A percentile compares a stretch with the other conserved stretches of the same genome.
These are phyloP conservation scores for Tiliqua scincoides DNA, from an alignment of 2,113 vertebrate genomes.

Conservation along the genomic window DNA sequence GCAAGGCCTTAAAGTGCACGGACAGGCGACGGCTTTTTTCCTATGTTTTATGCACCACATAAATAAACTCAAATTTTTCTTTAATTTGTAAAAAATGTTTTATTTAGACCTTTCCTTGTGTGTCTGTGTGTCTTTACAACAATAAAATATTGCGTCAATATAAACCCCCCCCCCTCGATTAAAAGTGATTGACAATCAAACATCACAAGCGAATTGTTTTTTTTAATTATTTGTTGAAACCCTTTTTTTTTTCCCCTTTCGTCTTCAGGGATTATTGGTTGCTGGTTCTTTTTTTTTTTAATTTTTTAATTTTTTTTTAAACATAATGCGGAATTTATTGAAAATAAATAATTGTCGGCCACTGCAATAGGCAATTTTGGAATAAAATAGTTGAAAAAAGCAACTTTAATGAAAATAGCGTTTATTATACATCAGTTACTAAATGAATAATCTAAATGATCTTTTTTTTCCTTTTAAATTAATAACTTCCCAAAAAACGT, in stretches of 20 bases:
- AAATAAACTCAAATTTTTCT: conserved; percentile 49
- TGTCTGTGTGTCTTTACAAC: conserved; percentile 75
- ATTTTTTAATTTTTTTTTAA: conserved; percentile 49
- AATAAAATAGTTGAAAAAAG: conserved; percentile 97
- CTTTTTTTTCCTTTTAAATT: conserved; percentile 93
- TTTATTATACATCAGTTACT: conserved; percentile 97
- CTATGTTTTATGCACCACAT: conserved; percentile 33
- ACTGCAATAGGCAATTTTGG: conserved; percentile 93
- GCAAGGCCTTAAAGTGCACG: neutral
- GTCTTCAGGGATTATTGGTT: conserved; percentile 78
- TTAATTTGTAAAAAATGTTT: conserved; percentile 78
- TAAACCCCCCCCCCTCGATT: conserved; percentile 77
- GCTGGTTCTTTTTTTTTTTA: neutral
- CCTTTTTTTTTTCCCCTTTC: conserved; percentile 74
- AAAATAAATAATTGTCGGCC: conserved; percentile 98
- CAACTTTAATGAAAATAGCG: conserved; percentile 97
- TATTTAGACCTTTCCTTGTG: conserved; percentile 77
- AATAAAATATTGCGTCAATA: conserved; percentile 83
- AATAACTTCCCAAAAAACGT: conserved; percentile 91
- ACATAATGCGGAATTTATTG: conserved; percentile 97
- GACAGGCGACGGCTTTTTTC: neutral
- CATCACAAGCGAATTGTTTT: conserved; percentile 79
- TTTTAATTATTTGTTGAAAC: conserved; percentile 44
- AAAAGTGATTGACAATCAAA: conserved; percentile 78
- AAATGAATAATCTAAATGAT: conserved; percentile 97